Evolutionary conservation across 2,888 invertebrate genomes (phyloP), one percentile per base, ranked within the genome.

Genomic region (Amphipyra tragopoginis): DNA sequence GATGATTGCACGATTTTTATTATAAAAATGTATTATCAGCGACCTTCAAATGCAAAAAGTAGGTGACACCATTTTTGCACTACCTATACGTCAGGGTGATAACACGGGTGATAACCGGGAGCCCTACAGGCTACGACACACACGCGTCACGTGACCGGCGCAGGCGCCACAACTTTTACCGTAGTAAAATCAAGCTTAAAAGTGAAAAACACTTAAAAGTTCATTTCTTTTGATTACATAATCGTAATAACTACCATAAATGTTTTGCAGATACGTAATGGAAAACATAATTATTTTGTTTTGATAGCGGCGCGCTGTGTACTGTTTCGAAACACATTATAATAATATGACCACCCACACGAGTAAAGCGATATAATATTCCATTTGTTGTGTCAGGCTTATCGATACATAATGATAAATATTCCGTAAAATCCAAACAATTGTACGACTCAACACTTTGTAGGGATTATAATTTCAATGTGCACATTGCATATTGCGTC

Each of bases 21-120:
- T 84, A 85, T 83, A 85, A 82, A 85, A 81, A 78, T 68, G 79
- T 81, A 80, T 86, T 87, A 91, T 86, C 85, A 77, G 81, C 85
- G 91, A 93, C 93, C 93, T 93, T 94, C 92, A 91, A 85, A 82
- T 84, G 85, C 81, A 79, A 89, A 88, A 93, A 90, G 91, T 93
- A 86, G 93, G 93, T 93, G 92, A 92, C 93, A 86, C 86, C 79
- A 83, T 84, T 87, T 85, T 82, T 74, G 80, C 84, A 82, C 75
- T 84, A 86, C 84, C 86, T 85, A 86, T 83, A 81, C 67, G 72
- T 77, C 80, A 79, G 79, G 68, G 60, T 66, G 87, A 88, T 88
- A 88, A 87, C 81, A 68, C 68, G 59, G 50, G 52, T 64, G 86
- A 87, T 87, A 86, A 83, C 80, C 79, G 74, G 75, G 70, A 82